Percentiles rank a stretch among this genome's conserved stretches.
phyloP scores from a whole-genome alignment of 1,140 invertebrate genomes.

The Pseudomyrmex gracilis region DNA sequence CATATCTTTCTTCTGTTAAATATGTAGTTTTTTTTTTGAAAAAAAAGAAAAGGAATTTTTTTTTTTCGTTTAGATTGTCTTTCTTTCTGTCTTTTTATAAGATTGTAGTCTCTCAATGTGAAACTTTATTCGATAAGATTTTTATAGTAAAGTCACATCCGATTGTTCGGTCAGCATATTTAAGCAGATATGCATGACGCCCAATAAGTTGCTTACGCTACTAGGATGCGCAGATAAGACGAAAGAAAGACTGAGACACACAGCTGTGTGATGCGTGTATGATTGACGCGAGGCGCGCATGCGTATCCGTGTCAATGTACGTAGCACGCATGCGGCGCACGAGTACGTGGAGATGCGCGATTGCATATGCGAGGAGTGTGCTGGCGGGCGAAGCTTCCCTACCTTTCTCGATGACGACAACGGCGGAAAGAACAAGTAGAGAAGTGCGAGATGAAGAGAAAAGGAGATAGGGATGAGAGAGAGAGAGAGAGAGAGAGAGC shows the following conservation, averaged over 20 bases:
- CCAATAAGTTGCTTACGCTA: not conserved
- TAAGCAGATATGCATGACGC: not conserved
- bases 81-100: slow-evolving; percentile 2
- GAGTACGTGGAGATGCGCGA: slow-evolving; percentile 37
- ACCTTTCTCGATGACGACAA: slow-evolving; percentile 64
- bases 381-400: slow-evolving; percentile 53
- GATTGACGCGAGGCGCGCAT: slow-evolving; percentile 70
- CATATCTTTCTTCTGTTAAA: not conserved
- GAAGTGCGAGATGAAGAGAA: slow-evolving; percentile 31
- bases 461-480: slow-evolving; percentile 54
- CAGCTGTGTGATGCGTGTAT: slow-evolving; percentile 66
- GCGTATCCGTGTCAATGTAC: slow-evolving; percentile 40
- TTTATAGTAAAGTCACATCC: slow-evolving; percentile 71
- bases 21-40: not conserved
- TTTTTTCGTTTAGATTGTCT: slow-evolving; percentile 4
- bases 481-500: slow-evolving; percentile 22
- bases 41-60: not conserved
- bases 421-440: slow-evolving; percentile 67
- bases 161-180: not conserved
- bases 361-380: slow-evolving; percentile 54
- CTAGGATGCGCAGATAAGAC: slow-evolving; percentile 14
- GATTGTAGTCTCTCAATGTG: not conserved
- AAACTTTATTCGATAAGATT: slow-evolving; percentile 57
- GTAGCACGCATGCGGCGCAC: slow-evolving; percentile 35
- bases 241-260: slow-evolving; percentile 70